Evolutionary conservation across 2,113 vertebrate genomes (phyloP), one percentile per base, ranked within the genome.

Genomic region (Cercocebus atys): DNA sequence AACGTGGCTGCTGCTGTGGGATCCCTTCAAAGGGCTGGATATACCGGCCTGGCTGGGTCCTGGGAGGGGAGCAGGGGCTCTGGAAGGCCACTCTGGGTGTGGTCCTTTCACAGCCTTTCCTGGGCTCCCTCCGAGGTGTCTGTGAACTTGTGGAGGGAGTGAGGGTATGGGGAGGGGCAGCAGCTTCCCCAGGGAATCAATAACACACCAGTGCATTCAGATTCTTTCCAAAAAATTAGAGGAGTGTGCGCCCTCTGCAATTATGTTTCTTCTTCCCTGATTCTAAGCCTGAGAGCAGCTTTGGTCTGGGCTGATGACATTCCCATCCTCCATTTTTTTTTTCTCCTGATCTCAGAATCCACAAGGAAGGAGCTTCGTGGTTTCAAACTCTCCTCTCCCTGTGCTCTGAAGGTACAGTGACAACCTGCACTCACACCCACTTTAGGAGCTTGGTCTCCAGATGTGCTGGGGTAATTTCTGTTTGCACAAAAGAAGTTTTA

Each of bases 361-460:
- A 0, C n/a, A 10, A 50, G 82, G 40, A 12, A 32, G 87, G 47
- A 43, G 40, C 18, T 6, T 5, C 0, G 3, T 27, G 23, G 30
- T 8, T 22, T 45, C 0, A 5, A 80, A 10, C 11, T 22, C 45
- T 22, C 16, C 9, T 30, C 12, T 20, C 9, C 47, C 47, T 5
- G 6, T 2, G 27, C 76, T 7, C 55, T 0, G 3, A 59, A 79
- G 10, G 27, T 47, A 30, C 27, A 9, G 59, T 2, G 76, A 50
- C 55, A 14, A 4, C 18, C 1, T 10, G 11, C 6, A 3, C 3
- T 32, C 25, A 0, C 6, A 1, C 3, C 13, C 9, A 12, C 13
- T 10, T 35, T 18, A 4, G 25, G 12, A 8, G n/a, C 38, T 20
- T 50, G 18, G 35, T 38, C 30, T 70, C 55, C 59, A 88, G 80